Conservation (phyloP, 2,888 invertebrate genomes). For the Thalpophila matura region DNA sequence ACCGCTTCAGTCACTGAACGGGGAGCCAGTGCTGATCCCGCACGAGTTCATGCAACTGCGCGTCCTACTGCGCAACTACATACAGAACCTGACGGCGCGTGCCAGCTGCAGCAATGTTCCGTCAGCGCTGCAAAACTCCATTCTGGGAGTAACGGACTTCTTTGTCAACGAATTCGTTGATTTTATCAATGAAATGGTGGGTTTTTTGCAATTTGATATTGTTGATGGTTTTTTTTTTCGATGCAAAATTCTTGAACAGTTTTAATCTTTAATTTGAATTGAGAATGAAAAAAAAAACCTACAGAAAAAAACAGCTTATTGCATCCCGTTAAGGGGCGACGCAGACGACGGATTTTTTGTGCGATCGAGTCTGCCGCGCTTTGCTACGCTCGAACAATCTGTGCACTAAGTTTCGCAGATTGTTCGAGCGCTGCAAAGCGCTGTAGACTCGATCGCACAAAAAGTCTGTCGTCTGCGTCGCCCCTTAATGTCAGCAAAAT, state of each 20-base stretch:
- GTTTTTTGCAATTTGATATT: not conserved
- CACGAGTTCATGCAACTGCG: slow-evolving; percentile 73
- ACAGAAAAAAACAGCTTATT: not conserved
- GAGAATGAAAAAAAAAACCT: not conserved
- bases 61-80: slow-evolving; percentile 69
- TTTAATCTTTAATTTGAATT: not conserved
- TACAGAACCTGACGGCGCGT: slow-evolving; percentile 66
- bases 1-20: slow-evolving; percentile 54
- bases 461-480: too few species aligned
- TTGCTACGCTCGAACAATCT: too few species aligned
- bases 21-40: slow-evolving; percentile 69
- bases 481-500: too few species aligned
- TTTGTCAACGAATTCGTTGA: slow-evolving; percentile 65
- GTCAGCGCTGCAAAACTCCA: slow-evolving; percentile 58
- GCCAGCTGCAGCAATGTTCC: too few species aligned
- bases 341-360: too few species aligned
- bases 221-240: not conserved
- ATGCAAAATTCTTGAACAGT: not conserved
- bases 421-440: too few species aligned
- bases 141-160: slow-evolving; percentile 65
- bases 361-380: too few species aligned
- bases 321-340: too few species aligned
- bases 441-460: too few species aligned
- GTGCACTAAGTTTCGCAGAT: too few species aligned
- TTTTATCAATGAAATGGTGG: slow-evolving; percentile 74